A percentile compares a stretch with the other conserved stretches of the same genome.
Conservation (phyloP, 2,888 invertebrate genomes). For the Eudasyphora cyanicolor region DNA sequence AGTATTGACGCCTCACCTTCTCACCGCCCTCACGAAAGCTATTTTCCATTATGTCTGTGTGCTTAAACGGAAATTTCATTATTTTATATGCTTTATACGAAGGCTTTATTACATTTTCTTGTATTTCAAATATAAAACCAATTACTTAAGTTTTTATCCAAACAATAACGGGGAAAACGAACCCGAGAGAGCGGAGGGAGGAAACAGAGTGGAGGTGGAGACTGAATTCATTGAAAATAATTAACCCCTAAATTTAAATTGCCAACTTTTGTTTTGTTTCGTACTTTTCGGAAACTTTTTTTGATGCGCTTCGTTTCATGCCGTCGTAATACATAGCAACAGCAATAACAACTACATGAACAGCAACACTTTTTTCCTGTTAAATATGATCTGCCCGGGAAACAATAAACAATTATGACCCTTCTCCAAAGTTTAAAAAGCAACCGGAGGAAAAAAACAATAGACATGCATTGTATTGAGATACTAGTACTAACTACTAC, state of each 20-base stretch:
- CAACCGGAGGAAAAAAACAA: conserved; percentile 24
- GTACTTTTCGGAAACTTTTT: conserved; percentile 14
- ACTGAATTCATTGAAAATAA: conserved; percentile 34
- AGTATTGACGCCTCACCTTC: too few species aligned
- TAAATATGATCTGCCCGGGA: conserved; percentile 13
- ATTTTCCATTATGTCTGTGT: neutral
- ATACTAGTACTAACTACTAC: neutral
- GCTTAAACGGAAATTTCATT: neutral
- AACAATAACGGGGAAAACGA: conserved; percentile 25
- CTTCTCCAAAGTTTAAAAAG: conserved; percentile 30
- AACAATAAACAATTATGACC: conserved; percentile 30
- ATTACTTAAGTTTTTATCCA: conserved; percentile 39
- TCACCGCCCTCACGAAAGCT: too few species aligned
- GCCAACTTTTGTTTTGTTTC: conserved; percentile 35
- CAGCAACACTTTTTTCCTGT: conserved; percentile 17
- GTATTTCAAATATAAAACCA: conserved; percentile 20
- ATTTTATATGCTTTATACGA: neutral
- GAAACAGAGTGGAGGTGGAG: neutral
- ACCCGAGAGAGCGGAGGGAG: neutral
- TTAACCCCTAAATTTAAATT: conserved; percentile 46
- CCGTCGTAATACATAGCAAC: conserved; percentile 30
- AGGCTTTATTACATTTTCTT: conserved; percentile 9
- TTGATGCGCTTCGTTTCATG: neutral
- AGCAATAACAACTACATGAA: too few species aligned
- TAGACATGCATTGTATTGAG: neutral